Percentiles rank a stretch among this genome's conserved stretches.
These are phyloP conservation scores for Bombus sylvicola DNA, from an alignment of 1,140 invertebrate species.

Conservation along the genomic window DNA sequence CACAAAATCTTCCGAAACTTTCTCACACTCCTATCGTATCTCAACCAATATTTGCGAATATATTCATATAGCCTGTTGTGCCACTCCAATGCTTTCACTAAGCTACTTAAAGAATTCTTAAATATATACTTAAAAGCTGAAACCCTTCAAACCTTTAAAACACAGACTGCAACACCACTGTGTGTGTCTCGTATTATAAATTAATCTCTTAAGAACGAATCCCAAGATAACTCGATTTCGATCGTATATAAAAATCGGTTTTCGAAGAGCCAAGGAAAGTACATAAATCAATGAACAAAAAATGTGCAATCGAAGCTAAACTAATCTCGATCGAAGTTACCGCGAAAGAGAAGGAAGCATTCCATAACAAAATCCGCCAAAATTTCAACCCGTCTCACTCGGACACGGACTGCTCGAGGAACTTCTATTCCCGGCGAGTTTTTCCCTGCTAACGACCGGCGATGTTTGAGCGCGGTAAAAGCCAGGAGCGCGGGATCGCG, in stretches of 20 bases:
- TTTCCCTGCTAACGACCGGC: constrained; percentile 71
- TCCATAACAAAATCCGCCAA: not conserved
- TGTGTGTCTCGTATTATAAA: not conserved
- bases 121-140: not conserved
- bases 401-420: constrained; percentile 30
- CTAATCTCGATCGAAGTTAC: no score
- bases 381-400: constrained; percentile 35
- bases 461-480: constrained; percentile 72
- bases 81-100: not conserved
- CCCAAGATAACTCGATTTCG: no score
- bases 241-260: no score
- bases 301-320: no score
- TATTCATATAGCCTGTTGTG: not conserved
- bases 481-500: constrained; percentile 66
- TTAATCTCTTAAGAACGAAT: not conserved
- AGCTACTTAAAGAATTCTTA: not conserved
- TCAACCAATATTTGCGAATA: not conserved
- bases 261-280: no score
- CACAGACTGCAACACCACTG: not conserved
- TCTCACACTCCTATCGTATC: not conserved
- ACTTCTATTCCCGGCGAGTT: constrained; percentile 60
- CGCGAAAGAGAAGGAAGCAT: not conserved
- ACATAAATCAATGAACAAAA: no score
- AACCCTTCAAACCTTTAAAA: not conserved
- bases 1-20: not conserved